Evolutionary conservation across 2,113 vertebrate genomes (phyloP).

Genomic region (Eira barbara): DNA sequence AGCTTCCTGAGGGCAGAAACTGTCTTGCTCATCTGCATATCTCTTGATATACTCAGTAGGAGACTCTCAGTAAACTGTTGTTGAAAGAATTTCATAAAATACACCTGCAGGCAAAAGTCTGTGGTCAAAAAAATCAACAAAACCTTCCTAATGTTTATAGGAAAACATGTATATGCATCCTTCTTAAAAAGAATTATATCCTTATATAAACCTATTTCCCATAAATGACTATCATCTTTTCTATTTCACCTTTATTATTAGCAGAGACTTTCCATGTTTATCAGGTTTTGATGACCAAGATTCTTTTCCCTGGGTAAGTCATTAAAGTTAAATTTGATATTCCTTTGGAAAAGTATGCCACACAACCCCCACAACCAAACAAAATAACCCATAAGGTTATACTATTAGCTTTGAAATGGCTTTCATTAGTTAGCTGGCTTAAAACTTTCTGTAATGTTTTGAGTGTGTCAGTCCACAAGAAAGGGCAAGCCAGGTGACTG

Average conservation of each 20-base stretch:
- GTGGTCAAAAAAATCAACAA: not conserved
- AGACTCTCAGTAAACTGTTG: not conserved
- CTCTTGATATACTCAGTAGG: not conserved
- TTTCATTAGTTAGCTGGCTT: slow-evolving; percentile 21
- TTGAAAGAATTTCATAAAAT: slow-evolving; percentile 1
- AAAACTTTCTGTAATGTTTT: not conserved
- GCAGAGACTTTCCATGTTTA: not conserved
- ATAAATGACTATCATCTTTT: not conserved
- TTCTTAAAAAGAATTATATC: not conserved
- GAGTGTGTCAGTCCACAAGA: not conserved
- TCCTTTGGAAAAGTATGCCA: not conserved
- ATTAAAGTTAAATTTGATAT: slow-evolving; percentile 52
- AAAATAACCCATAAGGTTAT: slow-evolving; percentile 24
- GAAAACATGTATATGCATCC: not conserved
- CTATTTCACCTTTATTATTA: not conserved
- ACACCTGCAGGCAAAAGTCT: not conserved
- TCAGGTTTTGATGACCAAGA: slow-evolving; percentile 21
- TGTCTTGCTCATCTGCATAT: not conserved
- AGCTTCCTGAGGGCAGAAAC: not conserved
- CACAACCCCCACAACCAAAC: not conserved
- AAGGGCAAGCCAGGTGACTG: not conserved
- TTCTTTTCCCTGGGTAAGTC: not conserved
- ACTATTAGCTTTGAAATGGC: not conserved
- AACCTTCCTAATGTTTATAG: not conserved
- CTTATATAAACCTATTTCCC: not conserved